Conservation (phyloP, 2,888 invertebrate genomes). For the Eremobia ochroleuca region DNA sequence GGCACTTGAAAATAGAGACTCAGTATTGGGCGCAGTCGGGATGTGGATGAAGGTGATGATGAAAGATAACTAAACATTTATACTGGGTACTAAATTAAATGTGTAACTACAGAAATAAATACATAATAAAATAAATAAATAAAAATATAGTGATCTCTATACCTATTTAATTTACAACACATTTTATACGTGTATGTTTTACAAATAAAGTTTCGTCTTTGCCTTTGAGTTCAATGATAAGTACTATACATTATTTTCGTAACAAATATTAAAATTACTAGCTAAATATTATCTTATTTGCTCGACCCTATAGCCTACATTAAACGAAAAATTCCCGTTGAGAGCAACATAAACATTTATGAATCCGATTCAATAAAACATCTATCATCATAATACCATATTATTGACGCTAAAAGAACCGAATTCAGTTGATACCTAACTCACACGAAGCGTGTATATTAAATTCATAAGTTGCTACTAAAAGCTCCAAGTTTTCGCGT, state of each 20-base stretch:
- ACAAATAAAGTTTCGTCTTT: background rate
- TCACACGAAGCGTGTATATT: conserved; percentile 58
- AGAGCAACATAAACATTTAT: conserved; percentile 29
- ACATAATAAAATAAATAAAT: no score
- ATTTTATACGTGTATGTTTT: background rate
- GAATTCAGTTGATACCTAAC: conserved; percentile 52
- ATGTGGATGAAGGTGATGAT: no score
- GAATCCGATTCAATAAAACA: conserved; percentile 48
- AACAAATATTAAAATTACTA: background rate
- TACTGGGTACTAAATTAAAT: no score
- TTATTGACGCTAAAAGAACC: conserved; percentile 57
- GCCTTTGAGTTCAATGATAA: background rate
- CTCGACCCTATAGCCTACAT: no score
- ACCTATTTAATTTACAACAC: background rate
- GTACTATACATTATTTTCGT: background rate
- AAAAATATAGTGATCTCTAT: background rate
- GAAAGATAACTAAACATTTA: no score
- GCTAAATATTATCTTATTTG: background rate
- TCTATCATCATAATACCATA: conserved; percentile 50
- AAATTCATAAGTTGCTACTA: conserved; percentile 64
- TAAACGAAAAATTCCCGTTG: background rate
- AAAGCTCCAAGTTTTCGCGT: conserved; percentile 60
- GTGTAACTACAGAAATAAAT: no score
- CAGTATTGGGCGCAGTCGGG: no score
- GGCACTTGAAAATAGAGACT: no score